Base-by-base conservation (phyloP, 2,113 vertebrate species). In the Seriola dumerili region DNA sequence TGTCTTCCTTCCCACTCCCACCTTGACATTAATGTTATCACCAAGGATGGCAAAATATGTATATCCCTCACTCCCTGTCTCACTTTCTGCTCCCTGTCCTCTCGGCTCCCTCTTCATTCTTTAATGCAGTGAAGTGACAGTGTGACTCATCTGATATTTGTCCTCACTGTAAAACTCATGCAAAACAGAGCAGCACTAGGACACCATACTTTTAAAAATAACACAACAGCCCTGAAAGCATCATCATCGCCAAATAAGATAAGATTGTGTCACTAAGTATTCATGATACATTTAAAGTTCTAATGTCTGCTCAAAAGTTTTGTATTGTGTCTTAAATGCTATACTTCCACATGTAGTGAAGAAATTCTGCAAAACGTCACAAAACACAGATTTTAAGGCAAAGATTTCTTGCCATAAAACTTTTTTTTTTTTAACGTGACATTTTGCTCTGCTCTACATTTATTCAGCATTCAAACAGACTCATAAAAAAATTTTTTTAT, bases 21-120 rank as follows among this genome's bases (percentile, higher is more conserved):
- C 90, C 91, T 93, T 92, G 92, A 94, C 89, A 91, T 90, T 92
- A 92, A 91, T 92, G 85, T 89, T 87, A 85, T 92, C 89, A 87
- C 81, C 85, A 89, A 81, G 83, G 81, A 90, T 91, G 89, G 81
- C 75, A 79, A 90, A 89, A 92, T 91, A 85, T 85, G 85, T 83
- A 82, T 85, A 86, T 79, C 76, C 80, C 68, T 84, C 81, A 66
- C 63, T 79, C 62, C 63, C 68, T 32, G 16, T 83, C 83, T 83
- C 59, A 68, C 59, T 55, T 79, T 34, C 40, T n/a, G 50, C 48
- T 59, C 17, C 42, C 19, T 62, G 32, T 79, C 77, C 61, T 80
- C 67, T 40, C 44, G 36, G 59, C 62, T 80, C 61, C 10, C 5
- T 69, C 85, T 73, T 88, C 71, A 82, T 78, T 85, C 74, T 85